phyloP scores from a whole-genome alignment of 1,140 invertebrate species.

The Drosophila tristis region DNA sequence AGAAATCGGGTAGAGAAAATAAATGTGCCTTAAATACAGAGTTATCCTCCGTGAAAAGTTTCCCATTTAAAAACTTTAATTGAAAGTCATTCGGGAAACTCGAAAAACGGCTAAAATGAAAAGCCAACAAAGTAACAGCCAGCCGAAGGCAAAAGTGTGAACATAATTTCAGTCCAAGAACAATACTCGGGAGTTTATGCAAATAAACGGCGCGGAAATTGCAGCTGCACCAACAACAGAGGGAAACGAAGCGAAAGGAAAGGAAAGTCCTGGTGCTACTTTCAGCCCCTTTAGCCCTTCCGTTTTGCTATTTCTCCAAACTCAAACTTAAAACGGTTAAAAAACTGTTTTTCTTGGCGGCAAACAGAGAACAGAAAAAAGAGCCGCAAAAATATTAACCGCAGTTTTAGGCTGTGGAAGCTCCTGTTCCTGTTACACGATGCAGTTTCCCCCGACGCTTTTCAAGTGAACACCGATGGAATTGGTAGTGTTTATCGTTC shows the following conservation, averaged over 20 bases:
- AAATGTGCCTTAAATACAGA: conserved; percentile 10
- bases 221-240: conserved; percentile 40
- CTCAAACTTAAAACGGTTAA: conserved; percentile 42
- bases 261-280: too few species aligned
- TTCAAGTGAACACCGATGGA: too few species aligned
- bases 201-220: conserved; percentile 54
- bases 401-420: too few species aligned
- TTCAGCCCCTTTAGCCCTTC: background rate
- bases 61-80: conserved; percentile 33
- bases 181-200: conserved; percentile 38
- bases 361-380: conserved; percentile 19
- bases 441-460: too few species aligned
- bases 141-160: conserved; percentile 35
- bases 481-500: too few species aligned
- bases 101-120: conserved; percentile 5
- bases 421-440: too few species aligned
- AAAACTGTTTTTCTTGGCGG: conserved; percentile 54
- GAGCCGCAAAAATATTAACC: conserved; percentile 1
- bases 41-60: conserved; percentile 43
- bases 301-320: conserved; percentile 9
- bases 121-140: conserved; percentile 5
- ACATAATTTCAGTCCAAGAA: conserved; percentile 36
- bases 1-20: background rate
- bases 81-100: conserved; percentile 29
- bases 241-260: background rate